A percentile compares a stretch with the other conserved stretches of the same genome.
Evolutionary conservation across 2,888 invertebrate genomes (phyloP).

Genomic region (Drosophila villosipedis): DNA sequence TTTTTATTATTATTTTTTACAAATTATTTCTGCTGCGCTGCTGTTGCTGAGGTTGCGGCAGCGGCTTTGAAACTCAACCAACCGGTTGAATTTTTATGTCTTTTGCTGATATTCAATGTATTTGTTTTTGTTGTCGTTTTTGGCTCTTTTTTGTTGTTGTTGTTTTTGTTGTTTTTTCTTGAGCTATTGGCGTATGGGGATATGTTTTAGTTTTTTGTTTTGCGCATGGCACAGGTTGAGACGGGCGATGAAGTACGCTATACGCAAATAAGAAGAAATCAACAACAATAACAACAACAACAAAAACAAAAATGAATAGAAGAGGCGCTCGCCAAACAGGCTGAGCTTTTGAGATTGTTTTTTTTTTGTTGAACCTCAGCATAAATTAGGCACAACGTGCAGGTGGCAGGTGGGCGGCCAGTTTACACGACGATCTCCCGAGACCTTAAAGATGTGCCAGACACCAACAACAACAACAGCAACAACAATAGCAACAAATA

Average conservation of each 20-base stretch:
- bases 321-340: conserved; percentile 36
- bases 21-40: conserved; percentile 49
- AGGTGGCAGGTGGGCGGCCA: conserved; percentile 52
- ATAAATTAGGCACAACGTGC: conserved; percentile 50
- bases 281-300: conserved; percentile 17
- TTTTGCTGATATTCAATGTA: conserved; percentile 55
- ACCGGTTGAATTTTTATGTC: conserved; percentile 77
- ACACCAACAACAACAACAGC: conserved; percentile 11
- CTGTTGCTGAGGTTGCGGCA: conserved; percentile 23
- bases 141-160: conserved; percentile 26
- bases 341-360: conserved; percentile 43
- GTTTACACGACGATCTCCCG: conserved; percentile 19
- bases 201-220: conserved; percentile 30
- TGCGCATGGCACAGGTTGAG: conserved; percentile 75
- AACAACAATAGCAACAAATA: conserved; percentile 22
- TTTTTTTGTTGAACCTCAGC: conserved; percentile 17
- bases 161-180: conserved; percentile 56
- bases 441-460: conserved; percentile 41
- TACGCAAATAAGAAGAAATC: conserved; percentile 40
- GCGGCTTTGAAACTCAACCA: conserved; percentile 69
- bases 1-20: conserved; percentile 34
- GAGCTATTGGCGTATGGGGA: conserved; percentile 42
- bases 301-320: conserved; percentile 11
- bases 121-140: conserved; percentile 35
- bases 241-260: conserved; percentile 54